Conservation (phyloP, 2,888 invertebrate genomes). For the Melieria omissa region DNA sequence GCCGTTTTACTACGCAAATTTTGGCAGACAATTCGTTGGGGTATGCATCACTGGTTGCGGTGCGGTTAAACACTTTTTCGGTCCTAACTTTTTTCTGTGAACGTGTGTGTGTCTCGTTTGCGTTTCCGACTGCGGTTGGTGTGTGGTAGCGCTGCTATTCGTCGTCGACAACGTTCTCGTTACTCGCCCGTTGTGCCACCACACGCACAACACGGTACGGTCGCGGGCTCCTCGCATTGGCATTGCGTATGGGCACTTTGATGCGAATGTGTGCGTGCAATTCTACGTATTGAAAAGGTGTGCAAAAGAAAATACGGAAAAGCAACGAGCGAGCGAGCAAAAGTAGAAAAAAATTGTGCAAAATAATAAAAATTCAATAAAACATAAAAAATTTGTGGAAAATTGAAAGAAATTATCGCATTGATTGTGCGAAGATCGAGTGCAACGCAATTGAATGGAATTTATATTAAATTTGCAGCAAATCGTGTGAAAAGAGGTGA, state of each 20-base stretch:
- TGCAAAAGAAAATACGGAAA: slow-evolving; percentile 44
- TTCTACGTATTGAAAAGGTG: slow-evolving; percentile 59
- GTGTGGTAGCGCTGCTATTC: slow-evolving; percentile 34
- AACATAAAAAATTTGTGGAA: slow-evolving; percentile 50
- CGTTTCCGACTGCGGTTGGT: slow-evolving; percentile 33
- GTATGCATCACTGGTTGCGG: slow-evolving; percentile 25
- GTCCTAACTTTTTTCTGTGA: slow-evolving; percentile 14
- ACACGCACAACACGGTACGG: slow-evolving; percentile 13
- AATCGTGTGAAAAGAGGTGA: slow-evolving; percentile 41
- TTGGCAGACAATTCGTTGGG: not conserved
- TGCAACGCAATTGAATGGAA: slow-evolving; percentile 42
- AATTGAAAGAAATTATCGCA: slow-evolving; percentile 44
- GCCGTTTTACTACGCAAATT: no score
- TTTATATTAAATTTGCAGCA: slow-evolving; percentile 36
- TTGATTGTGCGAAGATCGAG: slow-evolving; percentile 18
- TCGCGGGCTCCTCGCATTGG: slow-evolving; percentile 33
- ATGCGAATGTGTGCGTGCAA: slow-evolving; percentile 52
- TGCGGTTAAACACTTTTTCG: slow-evolving; percentile 28
- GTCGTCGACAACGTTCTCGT: slow-evolving; percentile 34
- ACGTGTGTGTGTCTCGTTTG: slow-evolving; percentile 27
- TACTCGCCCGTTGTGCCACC: slow-evolving; percentile 34
- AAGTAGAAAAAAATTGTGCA: slow-evolving; percentile 59
- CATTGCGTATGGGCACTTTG: slow-evolving; percentile 24
- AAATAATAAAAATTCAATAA: slow-evolving; percentile 56
- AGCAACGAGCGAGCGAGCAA: slow-evolving; percentile 43